A percentile compares a stretch with the other conserved stretches of the same genome.
phyloP scores from a whole-genome alignment of 1,140 invertebrate genomes.

The Drosophila nasuta region DNA sequence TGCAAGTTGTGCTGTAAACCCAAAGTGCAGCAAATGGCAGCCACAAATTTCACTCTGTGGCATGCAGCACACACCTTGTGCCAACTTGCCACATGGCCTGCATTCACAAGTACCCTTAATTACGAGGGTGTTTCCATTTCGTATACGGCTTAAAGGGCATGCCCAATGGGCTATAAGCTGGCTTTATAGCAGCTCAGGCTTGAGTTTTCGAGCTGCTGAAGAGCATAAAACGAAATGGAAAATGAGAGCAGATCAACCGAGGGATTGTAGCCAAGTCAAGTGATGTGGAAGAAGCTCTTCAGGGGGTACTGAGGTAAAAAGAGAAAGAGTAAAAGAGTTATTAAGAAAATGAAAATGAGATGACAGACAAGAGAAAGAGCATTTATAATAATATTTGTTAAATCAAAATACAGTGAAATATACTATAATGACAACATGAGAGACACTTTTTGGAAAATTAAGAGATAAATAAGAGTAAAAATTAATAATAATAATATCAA shows the following conservation, averaged over 20 bases:
- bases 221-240: neutral
- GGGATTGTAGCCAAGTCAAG: slow-evolving; percentile 6
- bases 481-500: too few relatives aligned
- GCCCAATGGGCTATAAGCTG: neutral
- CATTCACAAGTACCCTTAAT: slow-evolving; percentile 34
- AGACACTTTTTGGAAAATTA: too few relatives aligned
- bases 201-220: neutral
- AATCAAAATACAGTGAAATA: too few relatives aligned
- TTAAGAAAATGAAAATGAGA: too few relatives aligned
- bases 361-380: too few relatives aligned
- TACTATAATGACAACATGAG: too few relatives aligned
- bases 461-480: too few relatives aligned
- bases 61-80: slow-evolving; percentile 13
- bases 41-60: slow-evolving; percentile 6
- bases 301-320: too few relatives aligned
- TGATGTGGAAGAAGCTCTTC: neutral
- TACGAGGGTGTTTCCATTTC: neutral
- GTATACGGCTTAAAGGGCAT: neutral
- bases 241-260: too few relatives aligned
- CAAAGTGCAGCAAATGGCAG: neutral
- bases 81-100: slow-evolving; percentile 14
- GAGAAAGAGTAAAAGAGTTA: too few relatives aligned
- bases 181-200: slow-evolving; percentile 1
- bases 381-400: too few relatives aligned
- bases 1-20: slow-evolving; percentile 7